Percentiles rank a stretch among this genome's conserved stretches.
Conservation (phyloP, 2,797 vertebrate species). For the Cossypha heuglini region DNA sequence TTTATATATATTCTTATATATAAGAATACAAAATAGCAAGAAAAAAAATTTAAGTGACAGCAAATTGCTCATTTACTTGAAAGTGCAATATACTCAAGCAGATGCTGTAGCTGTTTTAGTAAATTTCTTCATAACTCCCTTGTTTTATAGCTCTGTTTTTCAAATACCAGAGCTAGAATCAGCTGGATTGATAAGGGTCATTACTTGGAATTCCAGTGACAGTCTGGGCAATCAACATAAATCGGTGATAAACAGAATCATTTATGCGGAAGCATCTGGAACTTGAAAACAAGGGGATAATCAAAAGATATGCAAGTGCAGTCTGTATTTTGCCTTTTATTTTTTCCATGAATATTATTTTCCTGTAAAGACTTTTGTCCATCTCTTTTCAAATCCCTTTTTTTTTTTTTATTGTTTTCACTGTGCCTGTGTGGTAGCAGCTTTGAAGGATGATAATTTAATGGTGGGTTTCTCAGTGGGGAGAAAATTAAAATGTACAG, state of each 20-base stretch:
- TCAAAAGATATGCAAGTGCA: neutral
- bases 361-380: neutral
- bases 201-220: neutral
- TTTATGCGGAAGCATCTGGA: constrained; percentile 33
- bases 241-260: constrained; percentile 25
- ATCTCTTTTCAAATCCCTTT: neutral
- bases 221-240: constrained; percentile 26
- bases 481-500: constrained; percentile 58
- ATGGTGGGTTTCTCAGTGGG: constrained; percentile 48
- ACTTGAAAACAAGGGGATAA: neutral
- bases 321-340: neutral
- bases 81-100: neutral
- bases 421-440: neutral
- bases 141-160: neutral
- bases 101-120: neutral
- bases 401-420: neutral
- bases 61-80: neutral
- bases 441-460: constrained; percentile 58
- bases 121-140: neutral
- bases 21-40: neutral
- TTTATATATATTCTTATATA: too few relatives aligned
- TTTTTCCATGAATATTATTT: constrained; percentile 2
- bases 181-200: constrained; percentile 21
- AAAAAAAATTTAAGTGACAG: neutral
- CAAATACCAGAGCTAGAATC: neutral